Conservation (phyloP, 2,888 invertebrate genomes). For the Spodoptera littoralis region DNA sequence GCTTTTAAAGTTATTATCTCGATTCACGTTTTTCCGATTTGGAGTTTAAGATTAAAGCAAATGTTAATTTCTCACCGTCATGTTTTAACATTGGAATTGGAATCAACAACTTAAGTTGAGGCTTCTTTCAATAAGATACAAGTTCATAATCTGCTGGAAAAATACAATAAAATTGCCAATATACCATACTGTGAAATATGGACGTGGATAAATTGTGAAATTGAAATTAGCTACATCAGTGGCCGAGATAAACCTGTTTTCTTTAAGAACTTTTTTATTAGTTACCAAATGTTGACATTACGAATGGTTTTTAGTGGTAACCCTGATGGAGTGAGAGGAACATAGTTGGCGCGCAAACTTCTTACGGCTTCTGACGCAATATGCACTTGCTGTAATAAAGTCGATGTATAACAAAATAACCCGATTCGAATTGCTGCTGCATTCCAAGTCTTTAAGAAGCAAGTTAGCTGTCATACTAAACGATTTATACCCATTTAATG, state of each 20-base stretch:
- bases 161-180: constrained; percentile 33
- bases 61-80: no score
- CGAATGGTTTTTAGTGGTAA: constrained; percentile 51
- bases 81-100: no score
- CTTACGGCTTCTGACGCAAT: constrained; percentile 78
- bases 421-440: constrained; percentile 69
- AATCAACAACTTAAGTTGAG: no score
- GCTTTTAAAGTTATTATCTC: not conserved
- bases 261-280: constrained; percentile 32
- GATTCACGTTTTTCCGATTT: constrained; percentile 1
- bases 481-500: constrained; percentile 54
- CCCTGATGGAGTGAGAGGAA: constrained; percentile 78
- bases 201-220: constrained; percentile 33
- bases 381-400: constrained; percentile 65
- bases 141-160: constrained; percentile 22
- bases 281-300: constrained; percentile 35
- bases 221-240: constrained; percentile 40
- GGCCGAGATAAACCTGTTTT: constrained; percentile 45
- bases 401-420: constrained; percentile 73
- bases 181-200: constrained; percentile 12
- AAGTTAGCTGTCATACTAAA: constrained; percentile 66
- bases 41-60: not conserved
- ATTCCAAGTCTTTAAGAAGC: constrained; percentile 70
- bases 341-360: constrained; percentile 57
- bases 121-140: constrained; percentile 5